phyloP scores from a whole-genome alignment of 2,113 vertebrate species.

The Egretta garzetta region DNA sequence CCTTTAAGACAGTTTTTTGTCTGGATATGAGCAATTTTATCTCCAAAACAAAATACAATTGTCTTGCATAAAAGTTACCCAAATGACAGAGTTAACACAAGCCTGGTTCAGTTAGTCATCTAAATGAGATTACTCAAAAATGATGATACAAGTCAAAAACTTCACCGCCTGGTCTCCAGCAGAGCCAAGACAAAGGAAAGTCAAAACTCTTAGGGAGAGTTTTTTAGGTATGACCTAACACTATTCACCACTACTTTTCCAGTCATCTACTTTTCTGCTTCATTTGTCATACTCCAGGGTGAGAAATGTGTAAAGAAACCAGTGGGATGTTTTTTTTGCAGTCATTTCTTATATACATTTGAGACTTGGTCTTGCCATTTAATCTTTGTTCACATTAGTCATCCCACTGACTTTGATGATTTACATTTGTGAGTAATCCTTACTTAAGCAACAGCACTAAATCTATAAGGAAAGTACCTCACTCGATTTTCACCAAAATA shows the following conservation, averaged over 20 bases:
- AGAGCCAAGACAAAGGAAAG: not conserved
- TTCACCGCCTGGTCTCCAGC: not conserved
- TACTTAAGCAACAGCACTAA: not conserved
- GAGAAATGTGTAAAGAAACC: not conserved
- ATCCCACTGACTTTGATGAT: slow-evolving; percentile 10
- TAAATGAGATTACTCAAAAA: not conserved
- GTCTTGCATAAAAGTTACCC: not conserved
- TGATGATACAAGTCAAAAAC: not conserved
- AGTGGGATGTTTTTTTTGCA: not conserved
- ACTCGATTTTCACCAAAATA: not conserved
- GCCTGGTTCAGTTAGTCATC: not conserved
- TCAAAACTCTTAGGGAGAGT: not conserved
- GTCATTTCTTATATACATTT: not conserved
- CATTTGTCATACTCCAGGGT: not conserved
- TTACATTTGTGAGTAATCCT: slow-evolving; percentile 51
- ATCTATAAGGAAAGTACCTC: not conserved
- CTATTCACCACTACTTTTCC: not conserved
- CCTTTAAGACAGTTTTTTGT: not conserved
- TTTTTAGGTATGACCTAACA: not conserved
- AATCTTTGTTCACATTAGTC: slow-evolving; percentile 48
- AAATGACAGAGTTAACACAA: not conserved
- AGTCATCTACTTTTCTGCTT: not conserved
- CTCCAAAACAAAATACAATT: not conserved
- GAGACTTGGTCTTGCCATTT: slow-evolving; percentile 14
- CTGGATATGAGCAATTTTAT: not conserved